A percentile compares a stretch with the other conserved stretches of the same genome.
phyloP scores from a whole-genome alignment of 1,140 invertebrate genomes.

The Drosophila auraria region DNA sequence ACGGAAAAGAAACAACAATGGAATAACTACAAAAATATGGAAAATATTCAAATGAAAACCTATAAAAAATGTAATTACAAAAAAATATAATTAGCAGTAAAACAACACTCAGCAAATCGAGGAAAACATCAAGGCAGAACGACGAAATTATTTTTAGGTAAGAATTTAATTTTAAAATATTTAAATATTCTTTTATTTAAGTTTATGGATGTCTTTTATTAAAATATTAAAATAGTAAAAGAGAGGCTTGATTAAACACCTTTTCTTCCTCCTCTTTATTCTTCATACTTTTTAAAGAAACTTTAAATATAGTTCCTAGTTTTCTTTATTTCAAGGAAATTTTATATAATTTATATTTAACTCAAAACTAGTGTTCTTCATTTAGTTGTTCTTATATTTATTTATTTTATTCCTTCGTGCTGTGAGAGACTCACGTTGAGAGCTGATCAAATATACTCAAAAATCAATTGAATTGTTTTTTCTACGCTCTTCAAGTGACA shows the following conservation, averaged over 20 bases:
- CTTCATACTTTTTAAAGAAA: too few relatives aligned
- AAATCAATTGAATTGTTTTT: conserved; percentile 60
- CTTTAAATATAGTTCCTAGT: not conserved
- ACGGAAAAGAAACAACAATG: not conserved
- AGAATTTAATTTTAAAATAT: not conserved
- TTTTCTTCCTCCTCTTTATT: too few relatives aligned
- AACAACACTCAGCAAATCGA: not conserved
- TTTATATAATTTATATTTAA: not conserved
- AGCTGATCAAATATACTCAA: conserved; percentile 57
- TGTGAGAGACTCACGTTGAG: not conserved
- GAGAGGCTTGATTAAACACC: too few relatives aligned
- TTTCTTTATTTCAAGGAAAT: not conserved
- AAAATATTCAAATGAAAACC: conserved; percentile 20
- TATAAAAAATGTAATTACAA: not conserved
- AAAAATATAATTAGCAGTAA: conserved; percentile 17
- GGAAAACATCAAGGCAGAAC: not conserved
- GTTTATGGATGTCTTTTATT: too few relatives aligned
- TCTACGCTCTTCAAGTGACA: conserved; percentile 62
- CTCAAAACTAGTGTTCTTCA: not conserved
- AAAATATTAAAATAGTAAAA: too few relatives aligned
- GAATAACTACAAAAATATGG: conserved; percentile 19
- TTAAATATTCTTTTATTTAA: not conserved
- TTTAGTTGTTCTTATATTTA: not conserved
- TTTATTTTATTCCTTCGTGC: not conserved
- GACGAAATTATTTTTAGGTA: conserved; percentile 6